Evolutionary conservation across 2,113 vertebrate genomes (phyloP), one percentile per base, ranked within the genome.

Genomic region (Gobius niger): DNA sequence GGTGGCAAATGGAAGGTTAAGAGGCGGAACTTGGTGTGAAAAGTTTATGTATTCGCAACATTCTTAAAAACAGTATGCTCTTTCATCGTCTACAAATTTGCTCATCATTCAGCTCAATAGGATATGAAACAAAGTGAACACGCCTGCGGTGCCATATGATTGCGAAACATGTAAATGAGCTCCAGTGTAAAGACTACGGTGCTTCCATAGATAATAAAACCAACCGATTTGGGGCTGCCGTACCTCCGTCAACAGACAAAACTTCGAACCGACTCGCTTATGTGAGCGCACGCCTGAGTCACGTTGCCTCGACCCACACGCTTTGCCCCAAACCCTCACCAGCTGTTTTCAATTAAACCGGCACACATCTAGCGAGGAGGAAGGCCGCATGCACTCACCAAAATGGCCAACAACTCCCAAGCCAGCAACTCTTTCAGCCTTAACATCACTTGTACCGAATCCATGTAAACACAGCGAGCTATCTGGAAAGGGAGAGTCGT

Each of bases 311-410:
- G 66, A 70, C 51, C 66, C 5, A n/a, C 66, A 72, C 71, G 34
- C 42, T 19, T 74, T 82, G 71, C 81, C 76, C 81, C 71, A 73
- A 87, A 73, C 72, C 61, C 63, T 69, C 77, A 10, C 70, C 88
- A 83, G 86, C 76, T 87, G 85, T 3, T 78, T 86, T 77, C 82
- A 72, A 85, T 88, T 88, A 88, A 64, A 82, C 66, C 11, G 65
- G 53, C 80, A 77, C 69, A 52, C 77, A n/a, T 47, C 16, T 78
- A 75, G 72, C 16, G 50, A 68, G 47, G 75, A 71, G 83, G 67
- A 78, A 63, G 75, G 84, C 69, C 59, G 8, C 71, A 0, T 59
- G 7, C 71, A 0, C 65, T 83, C 76, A 80, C 80, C 85, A 68
- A 52, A 68, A 79, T 52, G 79, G 67, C 77, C 41, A 11, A 57